A percentile compares a stretch with the other conserved stretches of the same genome.
These are phyloP conservation scores for Hymenopus coronatus DNA, from an alignment of 2,888 invertebrate species.

Conservation along the genomic window DNA sequence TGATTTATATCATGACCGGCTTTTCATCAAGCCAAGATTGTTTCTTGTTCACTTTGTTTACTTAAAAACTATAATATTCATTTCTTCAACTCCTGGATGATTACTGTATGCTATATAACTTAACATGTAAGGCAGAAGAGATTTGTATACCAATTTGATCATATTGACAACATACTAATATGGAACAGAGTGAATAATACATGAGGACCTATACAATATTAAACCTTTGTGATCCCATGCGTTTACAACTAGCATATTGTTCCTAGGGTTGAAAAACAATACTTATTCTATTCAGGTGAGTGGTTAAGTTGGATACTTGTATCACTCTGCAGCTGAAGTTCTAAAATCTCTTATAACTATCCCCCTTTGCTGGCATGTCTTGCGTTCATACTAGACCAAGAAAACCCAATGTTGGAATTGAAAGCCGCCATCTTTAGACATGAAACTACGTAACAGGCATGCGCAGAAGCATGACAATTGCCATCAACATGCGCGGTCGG, in stretches of 20 bases:
- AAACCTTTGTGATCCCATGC: not conserved
- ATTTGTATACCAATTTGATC: no score
- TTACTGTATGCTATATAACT: no score
- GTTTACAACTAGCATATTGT: not conserved
- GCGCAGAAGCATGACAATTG: conserved; percentile 14
- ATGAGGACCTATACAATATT: no score
- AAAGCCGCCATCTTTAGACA: conserved; percentile 11
- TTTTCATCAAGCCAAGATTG: no score
- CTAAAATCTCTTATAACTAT: not conserved
- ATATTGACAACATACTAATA: no score
- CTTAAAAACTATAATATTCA: no score
- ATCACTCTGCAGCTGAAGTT: not conserved
- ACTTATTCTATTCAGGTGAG: not conserved
- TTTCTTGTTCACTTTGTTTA: no score
- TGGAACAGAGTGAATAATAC: no score
- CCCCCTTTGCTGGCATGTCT: not conserved
- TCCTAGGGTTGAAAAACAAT: not conserved
- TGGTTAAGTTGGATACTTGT: not conserved
- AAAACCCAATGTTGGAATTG: not conserved
- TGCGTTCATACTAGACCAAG: not conserved
- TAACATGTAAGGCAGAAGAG: no score
- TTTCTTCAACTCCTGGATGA: no score
- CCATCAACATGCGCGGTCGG: conserved; percentile 9
- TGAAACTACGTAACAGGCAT: not conserved
- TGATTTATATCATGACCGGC: no score